Conservation (phyloP, 2,113 vertebrate genomes). For the Barbus barbus region DNA sequence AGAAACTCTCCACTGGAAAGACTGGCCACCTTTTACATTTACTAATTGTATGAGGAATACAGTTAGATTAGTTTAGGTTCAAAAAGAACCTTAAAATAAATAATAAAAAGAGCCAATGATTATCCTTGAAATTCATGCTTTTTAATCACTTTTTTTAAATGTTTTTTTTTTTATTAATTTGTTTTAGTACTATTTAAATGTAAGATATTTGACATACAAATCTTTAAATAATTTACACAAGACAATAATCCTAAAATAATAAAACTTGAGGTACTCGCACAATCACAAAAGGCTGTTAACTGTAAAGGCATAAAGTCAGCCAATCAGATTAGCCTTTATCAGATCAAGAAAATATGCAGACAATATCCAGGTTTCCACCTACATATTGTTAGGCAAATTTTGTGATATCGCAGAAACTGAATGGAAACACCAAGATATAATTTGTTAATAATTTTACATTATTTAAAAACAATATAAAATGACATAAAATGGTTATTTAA, state of each 20-base stretch:
- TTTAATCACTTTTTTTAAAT: neutral
- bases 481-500: neutral
- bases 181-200: neutral
- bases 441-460: neutral
- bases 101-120: neutral
- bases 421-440: no score
- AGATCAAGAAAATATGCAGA: neutral
- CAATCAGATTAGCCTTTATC: neutral
- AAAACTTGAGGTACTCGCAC: neutral
- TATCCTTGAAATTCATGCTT: neutral
- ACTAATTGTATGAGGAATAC: neutral
- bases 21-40: neutral
- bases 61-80: no score
- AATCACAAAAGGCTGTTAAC: neutral
- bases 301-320: neutral
- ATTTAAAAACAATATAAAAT: neutral
- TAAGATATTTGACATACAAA: neutral
- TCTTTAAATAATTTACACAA: neutral
- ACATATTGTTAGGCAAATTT: neutral
- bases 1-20: neutral
- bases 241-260: neutral
- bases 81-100: neutral
- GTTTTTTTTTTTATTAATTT: neutral
- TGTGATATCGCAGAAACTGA: neutral
- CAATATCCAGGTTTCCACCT: neutral